phyloP scores from a whole-genome alignment of 2,888 invertebrate genomes.

The Quadriops clusia region DNA sequence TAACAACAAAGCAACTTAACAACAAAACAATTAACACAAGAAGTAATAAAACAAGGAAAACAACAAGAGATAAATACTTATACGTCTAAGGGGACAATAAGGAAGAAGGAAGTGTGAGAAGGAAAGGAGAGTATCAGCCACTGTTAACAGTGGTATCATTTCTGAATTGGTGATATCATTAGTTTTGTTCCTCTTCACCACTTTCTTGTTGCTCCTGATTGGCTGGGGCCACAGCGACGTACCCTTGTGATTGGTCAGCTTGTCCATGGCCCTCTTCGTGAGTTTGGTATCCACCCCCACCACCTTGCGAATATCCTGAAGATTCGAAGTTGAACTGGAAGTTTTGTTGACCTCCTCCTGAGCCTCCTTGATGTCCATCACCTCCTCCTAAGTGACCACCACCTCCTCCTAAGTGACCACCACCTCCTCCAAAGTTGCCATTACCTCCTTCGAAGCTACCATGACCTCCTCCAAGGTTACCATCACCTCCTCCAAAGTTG shows the following conservation, averaged over 20 bases:
- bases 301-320: constrained; percentile 3
- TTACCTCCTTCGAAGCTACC: too few relatives aligned
- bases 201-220: constrained; percentile 8
- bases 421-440: too few relatives aligned
- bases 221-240: constrained; percentile 12
- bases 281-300: constrained; percentile 4
- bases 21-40: too few relatives aligned
- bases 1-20: too few relatives aligned
- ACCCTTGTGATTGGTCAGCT: constrained; percentile 12
- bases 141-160: too few relatives aligned
- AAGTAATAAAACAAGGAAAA: too few relatives aligned
- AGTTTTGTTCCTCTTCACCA: constrained; percentile 9
- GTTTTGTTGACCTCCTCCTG: constrained; percentile 4
- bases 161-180: constrained; percentile 1
- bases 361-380: constrained; percentile 9
- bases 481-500: constrained; percentile 7
- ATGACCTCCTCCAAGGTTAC: constrained; percentile 2
- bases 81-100: too few relatives aligned
- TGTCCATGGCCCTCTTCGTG: constrained; percentile 9
- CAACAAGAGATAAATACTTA: too few relatives aligned
- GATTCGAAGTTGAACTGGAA: constrained; percentile 4
- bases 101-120: too few relatives aligned
- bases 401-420: too few relatives aligned
- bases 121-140: too few relatives aligned
- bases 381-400: constrained; percentile 10